A percentile compares a stretch with the other conserved stretches of the same genome.
phyloP scores from a whole-genome alignment of 2,113 vertebrate genomes.

The Illadopsis cleaveri region DNA sequence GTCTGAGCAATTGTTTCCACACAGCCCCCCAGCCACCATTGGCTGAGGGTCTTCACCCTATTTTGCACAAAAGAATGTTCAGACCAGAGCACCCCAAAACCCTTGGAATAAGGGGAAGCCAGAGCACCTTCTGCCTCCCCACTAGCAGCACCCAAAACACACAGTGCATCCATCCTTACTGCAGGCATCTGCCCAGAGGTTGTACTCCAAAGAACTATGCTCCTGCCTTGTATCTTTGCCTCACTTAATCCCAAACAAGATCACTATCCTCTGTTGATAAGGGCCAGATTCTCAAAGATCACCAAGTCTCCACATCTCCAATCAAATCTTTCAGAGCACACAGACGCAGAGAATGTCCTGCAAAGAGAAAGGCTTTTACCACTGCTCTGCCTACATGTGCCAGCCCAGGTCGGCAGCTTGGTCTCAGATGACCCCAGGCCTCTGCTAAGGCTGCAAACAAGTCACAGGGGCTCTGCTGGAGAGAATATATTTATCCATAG shows the following conservation, averaged over 20 bases:
- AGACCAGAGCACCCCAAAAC: rapidly evolving
- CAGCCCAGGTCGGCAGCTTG: not conserved
- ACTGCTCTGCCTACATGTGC: not conserved
- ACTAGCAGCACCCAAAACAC: rapidly evolving
- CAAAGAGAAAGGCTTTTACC: not conserved
- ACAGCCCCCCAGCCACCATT: not conserved
- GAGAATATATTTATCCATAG: slow-evolving; percentile 17
- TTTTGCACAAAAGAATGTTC: not conserved
- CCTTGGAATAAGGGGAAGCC: not conserved
- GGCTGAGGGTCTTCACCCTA: not conserved
- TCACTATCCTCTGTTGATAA: too few relatives aligned
- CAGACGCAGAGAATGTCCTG: not conserved
- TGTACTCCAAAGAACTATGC: rapidly evolving
- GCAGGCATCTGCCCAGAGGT: not conserved
- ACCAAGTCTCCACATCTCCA: not conserved
- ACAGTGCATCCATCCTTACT: not conserved
- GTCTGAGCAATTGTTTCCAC: not conserved
- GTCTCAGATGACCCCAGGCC: not conserved
- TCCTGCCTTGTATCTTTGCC: not conserved
- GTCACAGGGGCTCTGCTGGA: not conserved
- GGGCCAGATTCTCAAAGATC: not conserved
- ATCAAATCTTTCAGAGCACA: not conserved
- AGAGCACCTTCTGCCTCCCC: not conserved
- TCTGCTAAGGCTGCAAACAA: slow-evolving; percentile 32
- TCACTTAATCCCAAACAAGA: not conserved